Evolutionary conservation across 1,140 invertebrate genomes (phyloP), one percentile per base, ranked within the genome.

Genomic region (Sipha flava): DNA sequence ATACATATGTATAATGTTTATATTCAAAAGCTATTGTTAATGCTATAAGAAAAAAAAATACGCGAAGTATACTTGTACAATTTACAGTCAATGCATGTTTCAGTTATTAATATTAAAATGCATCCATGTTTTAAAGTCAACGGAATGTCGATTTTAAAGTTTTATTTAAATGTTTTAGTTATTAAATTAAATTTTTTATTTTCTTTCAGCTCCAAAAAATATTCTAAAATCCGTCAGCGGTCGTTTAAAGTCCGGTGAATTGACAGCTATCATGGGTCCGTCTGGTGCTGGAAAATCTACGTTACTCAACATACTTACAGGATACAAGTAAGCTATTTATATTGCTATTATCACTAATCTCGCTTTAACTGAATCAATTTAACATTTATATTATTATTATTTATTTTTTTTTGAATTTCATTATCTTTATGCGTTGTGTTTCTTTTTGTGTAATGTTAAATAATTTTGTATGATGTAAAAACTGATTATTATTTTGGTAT

Each of bases 211-310:
- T 89, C 88, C 88, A 81, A 95, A 95, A 87, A 90, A 88, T 23
- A 95, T 95, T 82, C 87, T 96, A 57, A 94, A 95, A 86, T 91
- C 90, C 47, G 92, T 95, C 77, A 94, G 92, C 80, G 94, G 94
- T 18, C 88, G 90, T 80, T 88, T 95, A 79, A 89, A 91, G 37
- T 94, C 93, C 21, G 92, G 94, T 21, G 92, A 96, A 84, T 87
- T 97, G 79, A 96, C 94, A 23, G 95, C 94, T 81, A 96, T 97
- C 82, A 97, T 97, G 95, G 95, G 95, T 12, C 95, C 95, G 21
- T 95, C 94, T 0, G 95, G 94, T 23, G 94, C 94, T 79, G 95
- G 95, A 80, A 97, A 96, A 86, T 95, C 93, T 9, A 95, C 94
- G 3, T 86, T 95, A n/a, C 89, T 95, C 80, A 95, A 95, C 82